Base-by-base conservation (phyloP, 2,797 vertebrate species). In the Hyperoplus lanceolatus region DNA sequence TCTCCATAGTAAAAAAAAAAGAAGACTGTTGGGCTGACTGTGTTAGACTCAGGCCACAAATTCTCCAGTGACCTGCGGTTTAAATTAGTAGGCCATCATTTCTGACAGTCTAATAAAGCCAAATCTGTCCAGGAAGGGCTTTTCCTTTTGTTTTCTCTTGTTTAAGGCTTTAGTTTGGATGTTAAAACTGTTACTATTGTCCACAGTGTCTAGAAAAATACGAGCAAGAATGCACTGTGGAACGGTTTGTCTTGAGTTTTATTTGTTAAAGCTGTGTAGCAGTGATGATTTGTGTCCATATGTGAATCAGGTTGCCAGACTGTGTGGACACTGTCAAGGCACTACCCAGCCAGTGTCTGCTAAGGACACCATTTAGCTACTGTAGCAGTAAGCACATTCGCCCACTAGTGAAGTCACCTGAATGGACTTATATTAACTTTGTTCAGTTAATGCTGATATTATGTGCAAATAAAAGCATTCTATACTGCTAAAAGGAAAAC, bases 41-140 rank as follows among this genome's bases (percentile, higher is more conserved):
- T 58, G 71, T 88, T 86, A 86, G 71, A 77, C 50, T 58, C 66
- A 43, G 74, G 65, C 87, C 82, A n/a, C 88, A 82, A 73, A 81
- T 70, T 85, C 87, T 75, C 87, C 79, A 83, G 82, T 1, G 81
- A 84, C 66, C 80, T 84, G 86, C 48, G 80, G 91, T 89, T 91
- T 77, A n/a, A 82, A 89, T 91, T 89, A 91, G 82, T 64, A 9
- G 9, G 66, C 81, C 88, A 79, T 93, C 89, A 92, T 77, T 83
- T 90, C 60, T 92, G 88, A 92, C 90, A 92, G 87, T 87, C 74
- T 85, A 91, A 89, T 89, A 88, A 89, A 88, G 68, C 68, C 76
- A 67, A 21, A 89, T 75, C 74, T 80, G 84, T 83, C 83, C 79
- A 72, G 80, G 80, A 87, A 83, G 65, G 69, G 63, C 65, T 77